Evolutionary conservation across 2,113 vertebrate species (phyloP).

Genomic region (Drymodes brunneopygia): DNA sequence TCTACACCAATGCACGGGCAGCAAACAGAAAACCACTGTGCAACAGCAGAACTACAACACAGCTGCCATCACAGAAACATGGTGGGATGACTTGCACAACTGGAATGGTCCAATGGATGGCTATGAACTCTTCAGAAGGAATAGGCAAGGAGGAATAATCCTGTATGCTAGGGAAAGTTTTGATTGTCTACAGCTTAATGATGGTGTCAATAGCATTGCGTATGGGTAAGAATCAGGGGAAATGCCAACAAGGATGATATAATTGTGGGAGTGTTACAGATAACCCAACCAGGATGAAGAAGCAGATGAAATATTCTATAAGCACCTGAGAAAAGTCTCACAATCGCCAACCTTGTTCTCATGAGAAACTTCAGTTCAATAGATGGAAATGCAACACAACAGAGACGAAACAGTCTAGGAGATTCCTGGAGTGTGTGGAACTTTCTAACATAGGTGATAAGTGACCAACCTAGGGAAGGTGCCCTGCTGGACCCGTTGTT

Average conservation of each 20-base stretch:
- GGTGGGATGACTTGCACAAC: not conserved
- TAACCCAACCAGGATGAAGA: not conserved
- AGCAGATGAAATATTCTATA: not conserved
- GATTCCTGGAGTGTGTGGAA: not conserved
- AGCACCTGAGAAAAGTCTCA: not conserved
- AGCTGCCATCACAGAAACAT: not conserved
- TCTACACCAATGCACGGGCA: not conserved
- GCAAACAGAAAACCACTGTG: not conserved
- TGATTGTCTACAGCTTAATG: not conserved
- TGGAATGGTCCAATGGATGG: not conserved
- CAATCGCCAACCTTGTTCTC: not conserved
- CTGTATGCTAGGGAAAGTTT: not conserved
- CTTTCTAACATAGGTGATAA: not conserved
- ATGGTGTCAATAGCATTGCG: not conserved
- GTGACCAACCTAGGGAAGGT: not conserved
- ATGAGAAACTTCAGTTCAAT: not conserved
- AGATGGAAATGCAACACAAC: not conserved
- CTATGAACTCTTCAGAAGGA: not conserved
- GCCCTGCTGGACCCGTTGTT: not conserved
- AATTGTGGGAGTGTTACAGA: not conserved
- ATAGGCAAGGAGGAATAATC: not conserved
- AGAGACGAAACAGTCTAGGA: not conserved
- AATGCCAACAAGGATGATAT: not conserved
- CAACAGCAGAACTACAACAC: not conserved
- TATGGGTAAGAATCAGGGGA: not conserved